Conservation (phyloP, 1,140 invertebrate species). For the Triops cancriformis region DNA sequence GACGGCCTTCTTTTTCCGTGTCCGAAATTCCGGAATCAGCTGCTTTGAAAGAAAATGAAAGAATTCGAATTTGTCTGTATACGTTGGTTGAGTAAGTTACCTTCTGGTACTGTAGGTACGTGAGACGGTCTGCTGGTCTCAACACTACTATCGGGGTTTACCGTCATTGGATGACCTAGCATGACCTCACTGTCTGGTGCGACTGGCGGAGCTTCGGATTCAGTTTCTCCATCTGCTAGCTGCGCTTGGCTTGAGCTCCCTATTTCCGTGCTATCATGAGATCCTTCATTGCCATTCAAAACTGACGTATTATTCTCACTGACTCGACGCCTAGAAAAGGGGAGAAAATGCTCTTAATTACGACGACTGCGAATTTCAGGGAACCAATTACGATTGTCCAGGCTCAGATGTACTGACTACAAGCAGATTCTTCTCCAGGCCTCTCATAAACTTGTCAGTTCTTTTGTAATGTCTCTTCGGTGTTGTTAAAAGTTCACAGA, state of each 20-base stretch:
- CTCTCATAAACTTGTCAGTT: slow-evolving; percentile 92
- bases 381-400: slow-evolving; percentile 44
- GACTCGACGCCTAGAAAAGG: background rate
- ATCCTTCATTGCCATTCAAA: slow-evolving; percentile 21
- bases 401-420: slow-evolving; percentile 93
- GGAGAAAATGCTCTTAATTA: background rate
- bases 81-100: background rate
- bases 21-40: slow-evolving; percentile 28
- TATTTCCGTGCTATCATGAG: slow-evolving; percentile 5
- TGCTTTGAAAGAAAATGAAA: no score
- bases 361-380: background rate
- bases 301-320: background rate
- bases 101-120: slow-evolving; percentile 14
- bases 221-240: background rate
- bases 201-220: background rate
- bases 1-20: slow-evolving; percentile 16
- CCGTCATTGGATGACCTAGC: background rate
- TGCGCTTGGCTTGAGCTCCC: slow-evolving; percentile 4
- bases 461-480: slow-evolving; percentile 90
- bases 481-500: slow-evolving; percentile 83
- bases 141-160: background rate
- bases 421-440: slow-evolving; percentile 86
- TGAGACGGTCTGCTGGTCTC: background rate
- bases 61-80: no score
- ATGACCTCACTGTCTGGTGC: background rate